Base-by-base conservation (phyloP, 1,140 invertebrate genomes). In the Tetramorium parvispinum region DNA sequence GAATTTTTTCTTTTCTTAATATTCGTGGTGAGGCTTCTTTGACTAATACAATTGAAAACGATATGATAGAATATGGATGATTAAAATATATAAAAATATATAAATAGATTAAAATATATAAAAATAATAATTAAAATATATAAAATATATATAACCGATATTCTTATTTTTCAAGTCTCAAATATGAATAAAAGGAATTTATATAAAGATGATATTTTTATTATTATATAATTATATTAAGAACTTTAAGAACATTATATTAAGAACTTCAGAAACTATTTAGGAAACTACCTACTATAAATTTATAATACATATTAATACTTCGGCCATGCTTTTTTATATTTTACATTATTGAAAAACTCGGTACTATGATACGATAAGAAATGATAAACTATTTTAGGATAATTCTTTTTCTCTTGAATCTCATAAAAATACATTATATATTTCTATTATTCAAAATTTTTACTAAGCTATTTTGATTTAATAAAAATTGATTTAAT, bases 1-100 rank as follows among this genome's bases (percentile, higher is more conserved):
- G 16, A 70, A 55, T 59, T 49, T 83, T 43, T 83, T 46, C 18
- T 68, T 37, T 37, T 68, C 4, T 53, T 61, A 37, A 61, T 57
- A 57, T 82, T 51, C 7, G 37, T 32, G 37, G 55, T 24, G 43
- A 21, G 11, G 1, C n/a, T 82, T 4, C 10, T 70, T 71, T 51
- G 61, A 79, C 11, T 21, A 49, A 46, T 27, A 32, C 6, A 43
- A 32, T 40, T 3, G 5, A n/a, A 40, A 53, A 27, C 2, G 5
- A 4, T 27, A 46, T 10, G 6, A 46, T 63, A n/a, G n/a, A n/a
- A n/a, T n/a, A n/a, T n/a, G 27, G 3, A 32, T 4, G 24, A 21
- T 66, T 24, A 61, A 0, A 43, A 32, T 63, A 13, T 10, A 53
- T 3, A 16, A 13, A n/a, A n/a, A n/a, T n/a, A n/a, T n/a, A n/a